Percentiles rank a stretch among this genome's conserved stretches.
Evolutionary conservation across 2,888 invertebrate species (phyloP).

Genomic region (Slavum lentiscoides): DNA sequence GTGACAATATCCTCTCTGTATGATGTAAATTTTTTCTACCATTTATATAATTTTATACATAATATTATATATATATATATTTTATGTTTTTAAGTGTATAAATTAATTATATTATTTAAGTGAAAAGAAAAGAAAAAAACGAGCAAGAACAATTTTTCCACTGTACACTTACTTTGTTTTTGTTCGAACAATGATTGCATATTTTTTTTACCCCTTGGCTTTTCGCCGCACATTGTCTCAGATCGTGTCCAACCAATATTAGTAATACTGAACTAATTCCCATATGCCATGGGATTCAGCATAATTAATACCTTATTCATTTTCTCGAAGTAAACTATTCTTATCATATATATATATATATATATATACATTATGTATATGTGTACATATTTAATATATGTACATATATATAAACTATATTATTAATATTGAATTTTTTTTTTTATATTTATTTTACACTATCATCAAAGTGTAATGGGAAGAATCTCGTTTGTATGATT

Average conservation of each 20-base stretch:
- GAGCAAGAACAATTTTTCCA: conserved; percentile 40
- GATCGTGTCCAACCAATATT: background rate
- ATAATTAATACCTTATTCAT: conserved; percentile 6
- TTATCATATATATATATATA: conserved; percentile 10
- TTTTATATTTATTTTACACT: conserved; percentile 53
- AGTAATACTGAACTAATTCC: conserved; percentile 36
- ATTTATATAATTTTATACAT: conserved; percentile 53
- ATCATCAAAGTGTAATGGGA: conserved; percentile 48
- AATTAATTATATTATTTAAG: conserved; percentile 53
- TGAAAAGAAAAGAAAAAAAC: conserved; percentile 16
- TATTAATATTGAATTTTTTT: conserved; percentile 51
- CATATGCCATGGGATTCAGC: background rate
- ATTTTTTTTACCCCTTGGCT: background rate
- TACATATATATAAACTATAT: too few relatives aligned
- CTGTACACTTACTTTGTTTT: conserved; percentile 41
- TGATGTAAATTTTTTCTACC: conserved; percentile 53
- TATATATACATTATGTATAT: background rate
- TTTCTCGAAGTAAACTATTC: conserved; percentile 36
- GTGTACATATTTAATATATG: background rate
- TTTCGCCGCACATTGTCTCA: background rate
- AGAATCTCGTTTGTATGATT: conserved; percentile 53
- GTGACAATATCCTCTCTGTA: conserved; percentile 53
- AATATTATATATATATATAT: conserved; percentile 41
- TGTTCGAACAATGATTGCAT: conserved; percentile 24
- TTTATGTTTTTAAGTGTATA: conserved; percentile 53